Conservation (phyloP, 2,113 vertebrate genomes). For the Upupa epops region DNA sequence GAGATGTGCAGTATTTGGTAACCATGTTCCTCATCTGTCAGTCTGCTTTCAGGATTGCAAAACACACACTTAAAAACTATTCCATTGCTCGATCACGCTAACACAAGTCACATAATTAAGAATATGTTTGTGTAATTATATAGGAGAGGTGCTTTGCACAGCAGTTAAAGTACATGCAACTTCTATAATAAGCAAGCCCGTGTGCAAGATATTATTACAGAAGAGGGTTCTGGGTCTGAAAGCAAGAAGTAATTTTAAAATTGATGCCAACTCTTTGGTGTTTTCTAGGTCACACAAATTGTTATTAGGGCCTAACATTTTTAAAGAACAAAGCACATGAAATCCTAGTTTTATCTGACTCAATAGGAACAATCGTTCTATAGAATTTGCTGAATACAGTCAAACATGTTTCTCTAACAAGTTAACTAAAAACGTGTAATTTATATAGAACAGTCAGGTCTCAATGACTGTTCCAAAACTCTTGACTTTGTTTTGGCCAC, state of each 20-base stretch:
- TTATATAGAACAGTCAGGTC: background rate
- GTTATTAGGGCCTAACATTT: conserved; percentile 16
- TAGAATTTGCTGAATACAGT: conserved; percentile 6
- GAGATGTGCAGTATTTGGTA: background rate
- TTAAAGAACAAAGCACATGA: conserved; percentile 30
- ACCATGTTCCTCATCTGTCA: conserved; percentile 17
- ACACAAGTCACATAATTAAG: conserved; percentile 61
- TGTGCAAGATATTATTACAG: conserved; percentile 52
- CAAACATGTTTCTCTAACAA: background rate
- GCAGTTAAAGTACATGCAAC: conserved; percentile 59
- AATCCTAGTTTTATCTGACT: conserved; percentile 31
- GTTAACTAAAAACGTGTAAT: background rate
- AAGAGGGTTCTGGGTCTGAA: conserved; percentile 36
- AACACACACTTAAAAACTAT: conserved; percentile 37
- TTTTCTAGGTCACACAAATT: conserved; percentile 62
- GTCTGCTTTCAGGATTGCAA: conserved; percentile 48
- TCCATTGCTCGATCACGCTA: conserved; percentile 59
- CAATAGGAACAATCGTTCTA: conserved; percentile 22
- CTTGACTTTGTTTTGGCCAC: background rate
- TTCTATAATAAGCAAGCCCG: conserved; percentile 60
- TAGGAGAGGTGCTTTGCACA: conserved; percentile 66
- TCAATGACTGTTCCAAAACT: background rate
- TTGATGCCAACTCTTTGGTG: conserved; percentile 30
- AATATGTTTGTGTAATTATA: conserved; percentile 67
- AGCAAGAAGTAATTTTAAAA: conserved; percentile 53